Evolutionary conservation across 2,797 vertebrate genomes (phyloP).

Genomic region (Sebastes minor): DNA sequence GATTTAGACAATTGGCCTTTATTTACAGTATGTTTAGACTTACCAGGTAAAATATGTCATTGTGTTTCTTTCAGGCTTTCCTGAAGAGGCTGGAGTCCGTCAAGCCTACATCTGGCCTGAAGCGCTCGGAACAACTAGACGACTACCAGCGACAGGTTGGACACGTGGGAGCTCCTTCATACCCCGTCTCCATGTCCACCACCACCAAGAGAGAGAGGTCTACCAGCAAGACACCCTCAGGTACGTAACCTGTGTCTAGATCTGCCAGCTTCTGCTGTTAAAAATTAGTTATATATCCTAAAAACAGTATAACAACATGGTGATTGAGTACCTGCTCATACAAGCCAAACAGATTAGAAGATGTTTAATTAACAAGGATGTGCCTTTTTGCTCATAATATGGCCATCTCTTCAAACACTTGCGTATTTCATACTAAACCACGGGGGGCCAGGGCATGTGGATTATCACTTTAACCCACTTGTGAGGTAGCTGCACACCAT

Average conservation of each 20-base stretch:
- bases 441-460: neutral
- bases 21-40: neutral
- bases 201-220: constrained; percentile 23
- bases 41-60: neutral
- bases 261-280: neutral
- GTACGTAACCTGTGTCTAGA: constrained; percentile 34
- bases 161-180: constrained; percentile 74
- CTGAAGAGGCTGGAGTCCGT: constrained; percentile 91
- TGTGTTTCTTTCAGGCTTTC: constrained; percentile 82
- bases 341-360: neutral
- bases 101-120: constrained; percentile 90
- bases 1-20: neutral
- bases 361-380: neutral
- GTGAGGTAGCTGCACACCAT: neutral
- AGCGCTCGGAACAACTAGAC: constrained; percentile 87
- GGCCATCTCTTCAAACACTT: neutral
- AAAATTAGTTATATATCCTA: neutral
- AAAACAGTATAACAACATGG: neutral
- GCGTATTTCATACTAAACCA: neutral
- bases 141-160: constrained; percentile 88
- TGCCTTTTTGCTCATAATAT: neutral
- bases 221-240: constrained; percentile 44
- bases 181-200: constrained; percentile 67
- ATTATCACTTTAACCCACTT: neutral
- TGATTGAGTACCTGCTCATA: neutral